These are phyloP conservation scores for Jacana jacana DNA, from an alignment of 2,113 vertebrate species.

Conservation along the genomic window DNA sequence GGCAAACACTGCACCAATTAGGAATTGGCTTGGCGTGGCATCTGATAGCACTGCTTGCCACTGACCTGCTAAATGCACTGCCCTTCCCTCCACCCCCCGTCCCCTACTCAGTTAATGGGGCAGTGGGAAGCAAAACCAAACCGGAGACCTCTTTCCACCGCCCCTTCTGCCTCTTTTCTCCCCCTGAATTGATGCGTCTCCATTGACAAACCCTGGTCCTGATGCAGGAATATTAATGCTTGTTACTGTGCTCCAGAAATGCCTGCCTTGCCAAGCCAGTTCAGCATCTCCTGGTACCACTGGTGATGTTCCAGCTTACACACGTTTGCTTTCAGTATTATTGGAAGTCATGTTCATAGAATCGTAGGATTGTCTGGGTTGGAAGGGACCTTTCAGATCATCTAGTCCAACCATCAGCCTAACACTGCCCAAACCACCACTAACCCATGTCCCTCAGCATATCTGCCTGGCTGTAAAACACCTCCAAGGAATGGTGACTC, in stretches of 20 bases:
- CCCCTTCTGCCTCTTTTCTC: background rate
- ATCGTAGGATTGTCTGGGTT: too few species aligned
- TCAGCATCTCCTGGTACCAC: background rate
- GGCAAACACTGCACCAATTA: conserved; percentile 80
- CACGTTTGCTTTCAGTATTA: background rate
- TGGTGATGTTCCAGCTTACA: rapidly evolving
- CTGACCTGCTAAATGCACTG: conserved; percentile 65
- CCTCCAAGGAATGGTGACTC: too few species aligned
- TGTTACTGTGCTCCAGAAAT: background rate
- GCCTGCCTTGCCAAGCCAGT: background rate
- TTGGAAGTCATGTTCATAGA: background rate
- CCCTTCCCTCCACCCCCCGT: background rate
- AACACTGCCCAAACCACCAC: too few species aligned
- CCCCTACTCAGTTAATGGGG: background rate
- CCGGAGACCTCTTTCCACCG: background rate
- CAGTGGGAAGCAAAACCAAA: background rate
- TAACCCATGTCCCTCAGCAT: too few species aligned
- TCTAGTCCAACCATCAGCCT: too few species aligned
- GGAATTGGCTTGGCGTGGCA: conserved; percentile 73
- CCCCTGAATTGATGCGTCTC: background rate
- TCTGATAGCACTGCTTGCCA: conserved; percentile 61
- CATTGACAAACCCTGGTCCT: background rate
- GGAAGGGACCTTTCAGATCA: too few species aligned
- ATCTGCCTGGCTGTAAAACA: too few species aligned
- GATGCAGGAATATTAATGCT: background rate